Base-by-base conservation (phyloP, 1,140 invertebrate genomes). In the Globodera rostochiensis region DNA sequence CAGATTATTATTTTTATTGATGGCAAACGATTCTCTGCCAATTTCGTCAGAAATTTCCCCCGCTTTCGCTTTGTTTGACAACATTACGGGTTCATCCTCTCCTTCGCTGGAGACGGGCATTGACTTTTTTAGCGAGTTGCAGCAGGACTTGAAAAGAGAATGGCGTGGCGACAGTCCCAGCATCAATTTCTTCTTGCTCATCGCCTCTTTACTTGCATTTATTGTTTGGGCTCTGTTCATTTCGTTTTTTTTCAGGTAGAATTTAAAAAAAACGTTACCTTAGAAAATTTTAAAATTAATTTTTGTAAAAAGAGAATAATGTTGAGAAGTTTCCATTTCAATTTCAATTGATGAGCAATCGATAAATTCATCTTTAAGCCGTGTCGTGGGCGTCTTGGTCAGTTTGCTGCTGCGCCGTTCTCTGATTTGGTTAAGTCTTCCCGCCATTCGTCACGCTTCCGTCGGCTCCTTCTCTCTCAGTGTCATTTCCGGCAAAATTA, bases 401-500 rank as follows among this genome's bases (percentile, higher is more conserved):
- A 66, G 80, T 71, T 77, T 78, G 60, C 19, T 80, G 36, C n/a
- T 88, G 46, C 80, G 79, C 49, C 70, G 83, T n/a, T 86, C 86
- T 36, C 60, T 84, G 1, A 49, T 25, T 66, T 84, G 71, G 81
- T 53, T 50, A 13, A 21, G 81, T 75, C 19, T 83, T 74, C 80
- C 80, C 11, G 60, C 64, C 79, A 80, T 83, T 71, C 73, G 75
- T 46, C 85, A 87, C 71, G 87, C 90, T 0, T 81, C 69, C 25
- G 76, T 88, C 89, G 96, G 96, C 81, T 98, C 97, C 19, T 94
- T 98, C 86, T 96, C 95, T 3, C 91, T 83, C 60, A 96, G 96
- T 91, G 94, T 95, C 47, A 91, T 98, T 82, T 95, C 96, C 83
- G 97, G 97, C 4, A 98, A 98, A 92, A 94, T 98, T 66, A 99